These are phyloP conservation scores for Gasterosteus nipponicus DNA, from an alignment of 2,113 vertebrate genomes.

Conservation along the genomic window DNA sequence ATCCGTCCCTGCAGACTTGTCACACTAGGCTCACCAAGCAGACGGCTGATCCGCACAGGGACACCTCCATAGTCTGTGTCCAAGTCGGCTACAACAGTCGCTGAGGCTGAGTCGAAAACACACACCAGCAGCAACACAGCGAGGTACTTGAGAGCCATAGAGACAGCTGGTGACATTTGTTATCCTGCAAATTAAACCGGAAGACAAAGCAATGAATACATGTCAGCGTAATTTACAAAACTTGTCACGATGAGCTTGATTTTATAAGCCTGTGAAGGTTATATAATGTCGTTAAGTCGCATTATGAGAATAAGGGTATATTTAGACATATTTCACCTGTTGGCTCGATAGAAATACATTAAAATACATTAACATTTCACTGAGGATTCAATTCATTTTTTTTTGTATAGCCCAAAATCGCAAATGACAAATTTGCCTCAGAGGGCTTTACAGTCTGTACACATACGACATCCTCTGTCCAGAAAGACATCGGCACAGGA, in stretches of 20 bases:
- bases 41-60: slow-evolving; percentile 79
- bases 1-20: slow-evolving; percentile 77
- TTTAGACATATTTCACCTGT: neutral
- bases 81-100: slow-evolving; percentile 39
- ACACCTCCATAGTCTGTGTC: slow-evolving; percentile 81
- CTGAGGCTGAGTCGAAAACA: slow-evolving; percentile 28
- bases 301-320: neutral
- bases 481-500: no score
- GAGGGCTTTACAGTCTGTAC: no score
- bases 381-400: neutral
- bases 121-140: slow-evolving; percentile 47
- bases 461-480: no score
- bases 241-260: neutral
- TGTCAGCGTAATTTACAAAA: neutral
- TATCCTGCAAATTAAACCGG: slow-evolving; percentile 27
- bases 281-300: neutral
- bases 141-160: slow-evolving; percentile 48
- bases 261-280: neutral
- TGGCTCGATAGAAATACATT: neutral
- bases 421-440: no score
- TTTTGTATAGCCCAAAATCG: no score
- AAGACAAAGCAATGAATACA: neutral
- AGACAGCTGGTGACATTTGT: neutral
- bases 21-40: slow-evolving; percentile 81
- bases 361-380: neutral